Base-by-base conservation (phyloP, 2,888 invertebrate genomes). In the Eupelmus urozonus region DNA sequence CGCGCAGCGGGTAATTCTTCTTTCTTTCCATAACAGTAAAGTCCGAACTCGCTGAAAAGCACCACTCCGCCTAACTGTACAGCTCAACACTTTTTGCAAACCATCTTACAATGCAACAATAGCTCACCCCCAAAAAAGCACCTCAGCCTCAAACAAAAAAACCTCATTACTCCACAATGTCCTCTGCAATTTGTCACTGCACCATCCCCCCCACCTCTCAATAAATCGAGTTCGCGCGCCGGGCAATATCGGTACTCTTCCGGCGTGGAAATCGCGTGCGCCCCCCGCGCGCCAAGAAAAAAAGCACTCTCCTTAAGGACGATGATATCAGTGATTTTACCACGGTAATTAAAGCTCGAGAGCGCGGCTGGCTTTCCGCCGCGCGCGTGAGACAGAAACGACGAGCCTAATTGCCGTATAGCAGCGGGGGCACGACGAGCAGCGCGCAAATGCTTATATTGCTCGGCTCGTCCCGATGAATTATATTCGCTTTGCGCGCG, bases 311-410 rank as follows among this genome's bases (percentile, higher is more conserved):
- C 62, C 67, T 62, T 60, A 20, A 34, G 72, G 34, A 67, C 75
- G 82, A 83, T 82, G 82, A 82, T 85, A 86, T 86, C 86, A 82
- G 83, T 80, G 71, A 85, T 84, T 87, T 87, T 87, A 85, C 86
- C 85, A 86, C 86, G 87, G 83, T 81, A 86, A 87, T 87, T 87
- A 86, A 83, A 84, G 79, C 81, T 25, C 45, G 74, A 74, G 75
- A 53, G 45, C 45, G n/a, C 27, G 29, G 11, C 51, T 51, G 45
- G 23, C 29, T 57, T 73, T 73, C 51, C 67, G 66, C 11, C 23
- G 40, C 27, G 42, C 69, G 57, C 69, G 78, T 73, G 73, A 78
- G 66, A 73, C 78, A 59, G 40, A 45, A 66, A 73, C 55, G 42
- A 27, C 25, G 51, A 20, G 55, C 59, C 60, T 71, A 76, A 76